These are phyloP conservation scores for Tenthredo notha DNA, from an alignment of 2,888 invertebrate genomes.

Conservation along the genomic window DNA sequence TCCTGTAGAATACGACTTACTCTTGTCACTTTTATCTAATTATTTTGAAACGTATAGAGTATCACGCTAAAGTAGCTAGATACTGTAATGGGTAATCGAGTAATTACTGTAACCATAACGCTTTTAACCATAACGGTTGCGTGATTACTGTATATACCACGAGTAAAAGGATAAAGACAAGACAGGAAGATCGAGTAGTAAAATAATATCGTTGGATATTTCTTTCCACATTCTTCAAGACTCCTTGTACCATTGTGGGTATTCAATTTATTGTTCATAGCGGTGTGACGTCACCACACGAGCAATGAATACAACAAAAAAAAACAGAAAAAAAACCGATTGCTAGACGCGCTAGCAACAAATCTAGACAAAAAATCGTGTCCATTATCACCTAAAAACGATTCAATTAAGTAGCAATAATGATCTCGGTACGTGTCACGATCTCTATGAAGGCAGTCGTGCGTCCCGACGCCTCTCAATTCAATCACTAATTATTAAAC, in stretches of 20 bases:
- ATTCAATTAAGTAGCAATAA: constrained; percentile 42
- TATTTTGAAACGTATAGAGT: constrained; percentile 19
- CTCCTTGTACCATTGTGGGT: background rate
- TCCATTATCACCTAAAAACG: constrained; percentile 36
- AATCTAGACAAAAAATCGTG: background rate
- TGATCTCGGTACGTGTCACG: constrained; percentile 28
- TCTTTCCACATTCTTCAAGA: background rate
- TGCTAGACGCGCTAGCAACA: background rate
- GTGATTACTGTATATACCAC: constrained; percentile 14
- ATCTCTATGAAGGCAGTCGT: constrained; percentile 18
- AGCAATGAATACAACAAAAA: constrained; percentile 1
- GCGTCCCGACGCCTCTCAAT: constrained; percentile 24
- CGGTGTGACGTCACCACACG: background rate
- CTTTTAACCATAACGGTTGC: constrained; percentile 37
- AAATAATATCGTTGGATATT: background rate
- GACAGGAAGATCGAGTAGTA: background rate
- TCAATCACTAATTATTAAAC: constrained; percentile 14
- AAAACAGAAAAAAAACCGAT: constrained; percentile 4
- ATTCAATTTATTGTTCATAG: background rate
- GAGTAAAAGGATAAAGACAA: background rate
- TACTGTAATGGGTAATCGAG: constrained; percentile 35
- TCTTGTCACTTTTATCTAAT: constrained; percentile 22
- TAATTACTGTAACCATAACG: constrained; percentile 26
- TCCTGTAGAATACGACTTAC: constrained; percentile 4
- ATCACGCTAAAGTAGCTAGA: constrained; percentile 29